Evolutionary conservation across 2,113 vertebrate genomes (phyloP).

Genomic region (Tylochromis polylepis): DNA sequence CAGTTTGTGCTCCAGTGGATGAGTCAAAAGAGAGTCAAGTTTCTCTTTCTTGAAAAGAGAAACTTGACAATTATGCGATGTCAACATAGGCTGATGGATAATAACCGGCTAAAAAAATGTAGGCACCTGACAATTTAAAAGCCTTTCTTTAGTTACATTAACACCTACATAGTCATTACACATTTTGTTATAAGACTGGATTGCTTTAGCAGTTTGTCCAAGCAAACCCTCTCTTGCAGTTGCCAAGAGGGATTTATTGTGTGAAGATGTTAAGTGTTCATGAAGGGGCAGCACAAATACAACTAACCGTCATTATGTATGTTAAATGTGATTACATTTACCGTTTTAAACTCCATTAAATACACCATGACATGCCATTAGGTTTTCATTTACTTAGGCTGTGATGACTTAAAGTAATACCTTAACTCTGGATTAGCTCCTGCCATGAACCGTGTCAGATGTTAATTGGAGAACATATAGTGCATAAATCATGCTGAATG

Average conservation of each 20-base stretch:
- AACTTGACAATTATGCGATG: background rate
- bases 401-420: conserved; percentile 10
- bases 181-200: background rate
- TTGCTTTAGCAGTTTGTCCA: background rate
- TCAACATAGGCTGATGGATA: background rate
- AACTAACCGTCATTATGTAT: background rate
- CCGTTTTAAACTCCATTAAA: conserved; percentile 37
- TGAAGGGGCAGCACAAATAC: background rate
- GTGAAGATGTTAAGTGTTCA: background rate
- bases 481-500: background rate
- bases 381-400: background rate
- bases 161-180: background rate
- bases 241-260: background rate
- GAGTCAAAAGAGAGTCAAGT: too few relatives aligned
- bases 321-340: conserved; percentile 20
- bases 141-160: background rate
- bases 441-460: conserved; percentile 23
- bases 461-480: conserved; percentile 23
- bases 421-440: conserved; percentile 29
- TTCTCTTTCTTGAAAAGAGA: background rate
- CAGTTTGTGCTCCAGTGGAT: too few relatives aligned
- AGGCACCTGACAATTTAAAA: background rate
- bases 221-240: background rate
- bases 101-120: background rate
- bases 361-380: conserved; percentile 3